These are phyloP conservation scores for Xerus inauris DNA, from an alignment of 2,113 vertebrate species.

Conservation along the genomic window DNA sequence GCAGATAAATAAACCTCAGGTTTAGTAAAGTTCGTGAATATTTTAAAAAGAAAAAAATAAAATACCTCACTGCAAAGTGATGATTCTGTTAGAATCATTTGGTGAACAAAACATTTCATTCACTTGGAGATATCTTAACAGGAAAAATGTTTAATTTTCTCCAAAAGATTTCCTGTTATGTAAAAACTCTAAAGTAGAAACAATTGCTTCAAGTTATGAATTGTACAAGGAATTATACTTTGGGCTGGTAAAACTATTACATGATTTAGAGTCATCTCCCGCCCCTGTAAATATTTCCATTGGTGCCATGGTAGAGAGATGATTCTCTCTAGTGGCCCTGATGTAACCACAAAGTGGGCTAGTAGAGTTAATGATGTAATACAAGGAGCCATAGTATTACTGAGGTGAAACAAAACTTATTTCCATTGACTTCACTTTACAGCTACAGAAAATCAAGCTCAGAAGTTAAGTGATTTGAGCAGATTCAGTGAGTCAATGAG, in stretches of 20 bases:
- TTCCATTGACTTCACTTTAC: conserved; percentile 40
- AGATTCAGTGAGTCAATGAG: background rate
- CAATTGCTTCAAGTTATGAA: conserved; percentile 52
- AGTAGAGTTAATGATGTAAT: conserved; percentile 23
- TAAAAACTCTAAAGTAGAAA: conserved; percentile 60
- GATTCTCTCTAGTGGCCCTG: conserved; percentile 8
- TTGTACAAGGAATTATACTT: background rate
- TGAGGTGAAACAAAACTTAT: conserved; percentile 37
- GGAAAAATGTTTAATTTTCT: conserved; percentile 52
- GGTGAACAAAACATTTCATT: conserved; percentile 59
- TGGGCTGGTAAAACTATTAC: background rate
- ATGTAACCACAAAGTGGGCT: background rate
- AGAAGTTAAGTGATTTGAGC: background rate
- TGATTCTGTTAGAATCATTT: conserved; percentile 62
- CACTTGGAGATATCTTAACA: conserved; percentile 49
- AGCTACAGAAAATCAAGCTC: conserved; percentile 11
- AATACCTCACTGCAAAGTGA: conserved; percentile 41
- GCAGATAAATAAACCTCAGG: background rate
- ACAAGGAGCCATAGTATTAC: background rate
- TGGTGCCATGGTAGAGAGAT: background rate
- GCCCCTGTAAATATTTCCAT: conserved; percentile 11
- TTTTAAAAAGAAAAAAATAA: conserved; percentile 2
- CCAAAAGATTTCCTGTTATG: conserved; percentile 40
- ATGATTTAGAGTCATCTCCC: conserved; percentile 14
- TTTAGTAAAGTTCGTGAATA: conserved; percentile 12